These are phyloP conservation scores for Macrotis lagotis DNA, from an alignment of 2,113 vertebrate genomes.

Conservation along the genomic window DNA sequence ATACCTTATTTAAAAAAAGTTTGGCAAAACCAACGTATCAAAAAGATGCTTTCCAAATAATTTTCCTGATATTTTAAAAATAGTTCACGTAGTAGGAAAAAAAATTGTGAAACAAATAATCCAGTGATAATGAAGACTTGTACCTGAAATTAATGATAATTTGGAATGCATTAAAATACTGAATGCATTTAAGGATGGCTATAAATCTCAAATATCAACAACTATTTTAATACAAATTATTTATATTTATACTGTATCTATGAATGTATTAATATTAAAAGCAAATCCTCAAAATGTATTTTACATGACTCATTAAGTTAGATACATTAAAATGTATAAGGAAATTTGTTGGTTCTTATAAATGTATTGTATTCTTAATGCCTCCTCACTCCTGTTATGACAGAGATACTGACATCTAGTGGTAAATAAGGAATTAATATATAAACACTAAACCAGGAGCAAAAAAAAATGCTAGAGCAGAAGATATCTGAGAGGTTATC, in stretches of 20 bases:
- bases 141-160: background rate
- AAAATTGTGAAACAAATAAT: background rate
- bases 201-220: background rate
- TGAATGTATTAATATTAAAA: background rate
- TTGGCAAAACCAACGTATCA: background rate
- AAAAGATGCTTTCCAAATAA: background rate
- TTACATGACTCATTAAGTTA: background rate
- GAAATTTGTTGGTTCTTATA: background rate
- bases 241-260: background rate
- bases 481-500: background rate
- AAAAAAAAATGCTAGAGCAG: background rate
- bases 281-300: background rate
- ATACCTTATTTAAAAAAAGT: background rate
- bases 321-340: background rate
- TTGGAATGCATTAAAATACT: conserved; percentile 1
- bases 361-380: background rate
- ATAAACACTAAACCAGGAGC: background rate
- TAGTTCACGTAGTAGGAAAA: background rate
- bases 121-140: background rate
- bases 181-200: background rate
- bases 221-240: background rate
- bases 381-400: background rate
- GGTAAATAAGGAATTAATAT: conserved; percentile 6
- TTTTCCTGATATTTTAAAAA: background rate
- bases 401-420: conserved; percentile 69